Base-by-base conservation (phyloP, 2,888 invertebrate species). In the Noctua comes region DNA sequence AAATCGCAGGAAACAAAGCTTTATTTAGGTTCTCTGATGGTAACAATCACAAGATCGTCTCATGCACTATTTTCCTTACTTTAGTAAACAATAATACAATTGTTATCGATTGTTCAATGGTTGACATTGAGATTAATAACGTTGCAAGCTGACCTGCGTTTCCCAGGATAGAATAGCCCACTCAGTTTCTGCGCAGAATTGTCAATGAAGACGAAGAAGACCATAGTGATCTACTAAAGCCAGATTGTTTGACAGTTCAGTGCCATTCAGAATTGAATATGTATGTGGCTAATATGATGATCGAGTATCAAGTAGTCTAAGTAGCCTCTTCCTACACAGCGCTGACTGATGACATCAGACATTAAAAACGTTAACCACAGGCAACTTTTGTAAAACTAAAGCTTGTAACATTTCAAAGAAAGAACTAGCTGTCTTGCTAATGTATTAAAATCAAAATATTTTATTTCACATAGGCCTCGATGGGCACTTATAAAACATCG, bases 11-110 rank as follows among this genome's bases (percentile, higher is more conserved):
- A 73, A 80, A 88, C 73, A 78, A 79, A 76, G 71, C 70, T 59
- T 31, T 75, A 87, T 85, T 80, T 78, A 77, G 68, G 43, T 78
- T 70, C 70, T 70, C 48, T 68, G 66, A 31, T 62, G 40, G 46
- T 36, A 43, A 72, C 82, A 74, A 81, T 62, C 73, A 36, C 66
- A 74, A 85, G 71, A 74, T 54, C 54, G 71, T 74, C 59, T 77
- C 46, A 57, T 82, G 71, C 57, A 69, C 40, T 54, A 13, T 72
- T 82, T 84, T 85, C 74, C 77, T 82, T 68, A 70, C 64, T 77
- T 71, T 31, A 48, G 73, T 77, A 84, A 85, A 85, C 68, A 82
- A 65, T 74, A 65, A 82, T 71, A 72, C 64, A 62, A 74, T 85
- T 77, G 65, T 69, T 57, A 77, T 71, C 62, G 75, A 85, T 76